These are phyloP conservation scores for Cephus rjabovi DNA, from an alignment of 2,888 invertebrate genomes.

Conservation along the genomic window DNA sequence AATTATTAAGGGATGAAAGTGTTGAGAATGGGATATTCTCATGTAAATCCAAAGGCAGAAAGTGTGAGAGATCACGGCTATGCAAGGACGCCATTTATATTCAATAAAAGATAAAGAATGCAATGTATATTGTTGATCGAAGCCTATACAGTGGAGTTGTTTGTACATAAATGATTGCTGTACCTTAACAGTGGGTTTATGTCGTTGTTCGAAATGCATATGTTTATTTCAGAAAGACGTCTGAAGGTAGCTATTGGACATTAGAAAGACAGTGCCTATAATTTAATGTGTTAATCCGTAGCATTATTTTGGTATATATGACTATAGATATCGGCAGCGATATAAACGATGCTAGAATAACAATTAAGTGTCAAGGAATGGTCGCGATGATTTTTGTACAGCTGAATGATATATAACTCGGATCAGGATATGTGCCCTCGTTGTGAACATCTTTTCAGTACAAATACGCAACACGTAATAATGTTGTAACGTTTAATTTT, in stretches of 20 bases:
- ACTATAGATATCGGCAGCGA: conserved; percentile 28
- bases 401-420: conserved; percentile 26
- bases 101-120: background rate
- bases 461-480: conserved; percentile 36
- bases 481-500: conserved; percentile 36
- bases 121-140: background rate
- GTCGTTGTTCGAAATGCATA: background rate
- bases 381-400: conserved; percentile 42
- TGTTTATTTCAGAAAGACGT: background rate
- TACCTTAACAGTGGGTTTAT: background rate
- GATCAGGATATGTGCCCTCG: conserved; percentile 40
- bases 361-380: conserved; percentile 29
- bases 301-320: conserved; percentile 22
- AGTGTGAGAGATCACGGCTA: background rate
- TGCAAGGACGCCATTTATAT: background rate
- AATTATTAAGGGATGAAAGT: background rate
- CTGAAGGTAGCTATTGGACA: background rate
- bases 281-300: conserved; percentile 41
- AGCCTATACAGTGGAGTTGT: background rate
- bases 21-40: background rate
- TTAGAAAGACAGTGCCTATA: conserved; percentile 45
- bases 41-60: background rate
- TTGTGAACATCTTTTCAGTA: conserved; percentile 42
- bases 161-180: background rate
- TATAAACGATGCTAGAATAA: conserved; percentile 33